phyloP scores from a whole-genome alignment of 2,113 vertebrate genomes.

The Eira barbara region DNA sequence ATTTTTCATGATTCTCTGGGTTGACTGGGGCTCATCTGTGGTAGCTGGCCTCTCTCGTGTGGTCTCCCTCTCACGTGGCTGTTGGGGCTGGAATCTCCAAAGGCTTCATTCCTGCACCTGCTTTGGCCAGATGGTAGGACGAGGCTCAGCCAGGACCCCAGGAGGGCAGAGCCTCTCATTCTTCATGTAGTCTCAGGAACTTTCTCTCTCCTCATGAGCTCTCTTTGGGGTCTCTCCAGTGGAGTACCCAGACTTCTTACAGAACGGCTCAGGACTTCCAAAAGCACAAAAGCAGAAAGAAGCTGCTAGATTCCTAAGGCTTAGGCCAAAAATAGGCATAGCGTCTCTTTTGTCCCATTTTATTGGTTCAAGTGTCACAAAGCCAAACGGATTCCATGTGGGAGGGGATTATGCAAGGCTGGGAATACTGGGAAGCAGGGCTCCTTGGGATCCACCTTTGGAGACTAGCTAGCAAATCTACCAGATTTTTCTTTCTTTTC shows the following conservation, averaged over 20 bases:
- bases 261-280: not conserved
- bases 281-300: not conserved
- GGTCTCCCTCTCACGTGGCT: not conserved
- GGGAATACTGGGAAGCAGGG: not conserved
- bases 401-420: not conserved
- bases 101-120: not conserved
- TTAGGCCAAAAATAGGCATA: not conserved
- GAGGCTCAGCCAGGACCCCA: not conserved
- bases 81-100: not conserved
- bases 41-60: not conserved
- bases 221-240: not conserved
- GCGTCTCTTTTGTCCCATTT: not conserved
- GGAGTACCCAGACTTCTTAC: not conserved
- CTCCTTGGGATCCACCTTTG: not conserved
- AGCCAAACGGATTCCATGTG: rapidly evolving
- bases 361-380: not conserved
- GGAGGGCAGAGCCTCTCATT: not conserved
- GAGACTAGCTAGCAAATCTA: not conserved
- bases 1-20: not conserved
- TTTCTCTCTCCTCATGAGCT: not conserved
- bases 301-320: not conserved
- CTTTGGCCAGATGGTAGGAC: not conserved
- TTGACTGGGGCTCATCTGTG: not conserved
- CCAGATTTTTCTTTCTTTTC: not conserved
- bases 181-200: not conserved